Conservation (phyloP, 2,113 vertebrate species). For the Charina bottae region DNA sequence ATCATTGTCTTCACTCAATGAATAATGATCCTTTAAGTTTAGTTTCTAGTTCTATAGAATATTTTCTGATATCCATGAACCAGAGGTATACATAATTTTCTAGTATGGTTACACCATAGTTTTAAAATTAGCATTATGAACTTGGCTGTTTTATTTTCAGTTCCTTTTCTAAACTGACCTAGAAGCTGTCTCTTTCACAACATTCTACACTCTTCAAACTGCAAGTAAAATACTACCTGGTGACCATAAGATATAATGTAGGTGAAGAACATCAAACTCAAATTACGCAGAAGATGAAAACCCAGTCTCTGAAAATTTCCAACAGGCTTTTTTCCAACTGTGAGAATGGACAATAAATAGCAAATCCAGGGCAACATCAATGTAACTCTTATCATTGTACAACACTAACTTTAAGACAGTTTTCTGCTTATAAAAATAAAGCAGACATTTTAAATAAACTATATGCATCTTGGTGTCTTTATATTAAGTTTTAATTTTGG, state of each 20-base stretch:
- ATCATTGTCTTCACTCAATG: not conserved
- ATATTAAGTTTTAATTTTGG: not conserved
- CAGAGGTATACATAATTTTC: not conserved
- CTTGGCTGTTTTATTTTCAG: not conserved
- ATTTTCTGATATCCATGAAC: not conserved
- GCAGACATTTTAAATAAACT: not conserved
- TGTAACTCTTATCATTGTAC: not conserved
- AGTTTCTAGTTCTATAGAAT: not conserved
- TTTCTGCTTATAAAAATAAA: constrained; percentile 4
- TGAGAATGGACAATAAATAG: not conserved
- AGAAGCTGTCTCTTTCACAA: not conserved
- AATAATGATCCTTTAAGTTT: not conserved
- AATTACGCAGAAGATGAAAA: not conserved
- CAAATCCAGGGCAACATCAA: not conserved
- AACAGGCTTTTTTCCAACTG: not conserved
- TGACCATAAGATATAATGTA: not conserved
- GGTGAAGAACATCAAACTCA: not conserved
- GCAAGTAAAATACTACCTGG: not conserved
- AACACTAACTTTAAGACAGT: not conserved
- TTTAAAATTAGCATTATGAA: not conserved
- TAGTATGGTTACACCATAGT: not conserved
- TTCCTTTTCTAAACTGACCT: not conserved
- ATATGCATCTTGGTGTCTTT: not conserved
- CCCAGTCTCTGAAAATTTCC: not conserved
- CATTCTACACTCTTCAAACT: not conserved